Base-by-base conservation (phyloP, 2,797 vertebrate species). In the Sebastes goodei region DNA sequence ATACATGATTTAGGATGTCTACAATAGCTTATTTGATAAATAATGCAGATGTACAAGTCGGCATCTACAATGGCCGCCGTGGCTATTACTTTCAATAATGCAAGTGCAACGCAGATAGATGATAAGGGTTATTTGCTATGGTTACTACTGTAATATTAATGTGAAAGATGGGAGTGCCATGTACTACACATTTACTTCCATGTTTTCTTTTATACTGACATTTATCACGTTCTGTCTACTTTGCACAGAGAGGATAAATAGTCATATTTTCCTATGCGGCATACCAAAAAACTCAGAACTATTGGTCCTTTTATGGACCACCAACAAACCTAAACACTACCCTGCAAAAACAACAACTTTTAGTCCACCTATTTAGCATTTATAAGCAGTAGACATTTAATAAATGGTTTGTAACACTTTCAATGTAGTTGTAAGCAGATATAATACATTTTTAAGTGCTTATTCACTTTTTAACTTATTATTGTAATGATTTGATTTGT, bases 141-240 rank as follows among this genome's bases (percentile, higher is more conserved):
- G 55, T 46, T 32, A 20, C 46, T 38, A 7, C 17, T 86, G n/a
- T 71, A 67, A 68, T 61, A 72, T 80, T 56, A 69, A 83, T 74
- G 60, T 32, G 33, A 72, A 52, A 9, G 62, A 74, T 74, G 25
- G 9, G 17, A n/a, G 55, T 65, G 57, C 49, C 70, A 33, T 29
- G 35, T 4, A 15, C 21, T 46, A 11, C 46, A 33, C 17, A 68
- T 56, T 60, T 10, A 30, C 35, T n/a, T 14, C 17, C 33, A 25
- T 75, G 66, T 75, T 75, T 61, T 63, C 60, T 55, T 9, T 52
- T 29, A n/a, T 7, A 15, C 8, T 65, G 71, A 21, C 52, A 33
- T 68, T 30, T 67, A 30, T 71, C 27, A 32, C 38, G n/a, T 32
- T 23, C 12, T 52, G 17, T 52, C 12, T 11, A 29, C 25, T 25